Conservation (phyloP, 2,888 invertebrate species). For the Eretmocerus hayati region DNA sequence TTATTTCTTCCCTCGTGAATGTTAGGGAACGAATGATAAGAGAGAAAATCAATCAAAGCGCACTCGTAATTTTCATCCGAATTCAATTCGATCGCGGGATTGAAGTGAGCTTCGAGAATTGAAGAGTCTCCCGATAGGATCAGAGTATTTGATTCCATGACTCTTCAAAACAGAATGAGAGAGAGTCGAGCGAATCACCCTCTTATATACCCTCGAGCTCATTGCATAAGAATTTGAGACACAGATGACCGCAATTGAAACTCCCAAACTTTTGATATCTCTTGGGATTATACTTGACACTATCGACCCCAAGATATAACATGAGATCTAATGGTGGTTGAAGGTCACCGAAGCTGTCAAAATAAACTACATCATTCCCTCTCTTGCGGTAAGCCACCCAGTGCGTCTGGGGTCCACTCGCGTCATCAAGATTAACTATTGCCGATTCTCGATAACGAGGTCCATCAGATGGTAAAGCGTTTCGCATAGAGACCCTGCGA, state of each 20-base stretch:
- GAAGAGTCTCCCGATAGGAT: background rate
- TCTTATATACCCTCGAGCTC: background rate
- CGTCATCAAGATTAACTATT: background rate
- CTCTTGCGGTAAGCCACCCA: constrained; percentile 19
- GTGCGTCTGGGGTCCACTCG: constrained; percentile 7
- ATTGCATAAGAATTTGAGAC: background rate
- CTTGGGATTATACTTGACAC: background rate
- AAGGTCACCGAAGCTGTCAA: constrained; percentile 24
- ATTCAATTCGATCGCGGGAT: background rate
- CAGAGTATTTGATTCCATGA: background rate
- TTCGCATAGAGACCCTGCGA: constrained; percentile 25
- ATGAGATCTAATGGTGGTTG: constrained; percentile 14
- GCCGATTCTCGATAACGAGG: constrained; percentile 18
- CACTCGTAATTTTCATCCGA: background rate
- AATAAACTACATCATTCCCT: constrained; percentile 15
- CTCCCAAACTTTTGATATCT: background rate
- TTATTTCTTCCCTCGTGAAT: constrained; percentile 8
- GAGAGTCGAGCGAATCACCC: background rate
- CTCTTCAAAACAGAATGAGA: background rate
- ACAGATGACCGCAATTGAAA: background rate
- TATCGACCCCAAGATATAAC: background rate
- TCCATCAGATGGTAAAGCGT: constrained; percentile 12
- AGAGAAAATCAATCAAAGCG: background rate
- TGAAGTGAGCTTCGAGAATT: background rate
- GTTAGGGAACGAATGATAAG: background rate